Evolutionary conservation across 2,888 invertebrate genomes (phyloP).

Genomic region (Scaptomyza tumidula): DNA sequence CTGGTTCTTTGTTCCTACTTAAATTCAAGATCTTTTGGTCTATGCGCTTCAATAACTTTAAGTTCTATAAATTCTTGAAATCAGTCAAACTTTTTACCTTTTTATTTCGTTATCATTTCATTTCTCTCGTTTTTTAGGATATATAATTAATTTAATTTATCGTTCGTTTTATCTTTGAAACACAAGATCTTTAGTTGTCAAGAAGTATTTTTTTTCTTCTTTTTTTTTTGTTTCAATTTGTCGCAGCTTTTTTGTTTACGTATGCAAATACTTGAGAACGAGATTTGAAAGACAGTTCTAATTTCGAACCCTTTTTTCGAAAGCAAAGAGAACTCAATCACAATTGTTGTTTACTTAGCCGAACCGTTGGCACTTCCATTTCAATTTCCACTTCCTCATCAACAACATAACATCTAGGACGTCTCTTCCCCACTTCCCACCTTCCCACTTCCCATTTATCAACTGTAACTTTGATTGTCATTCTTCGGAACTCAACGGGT

Average conservation of each 20-base stretch:
- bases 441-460: slow-evolving; percentile 37
- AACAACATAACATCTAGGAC: not conserved
- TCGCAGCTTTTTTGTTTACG: slow-evolving; percentile 51
- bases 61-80: no score
- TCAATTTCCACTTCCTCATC: slow-evolving; percentile 22
- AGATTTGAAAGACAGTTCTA: slow-evolving; percentile 23
- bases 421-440: slow-evolving; percentile 11
- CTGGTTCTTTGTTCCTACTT: no score
- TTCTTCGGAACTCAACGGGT: slow-evolving; percentile 68
- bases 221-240: slow-evolving; percentile 40
- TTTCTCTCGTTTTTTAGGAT: not conserved
- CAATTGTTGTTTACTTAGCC: slow-evolving; percentile 72
- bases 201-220: slow-evolving; percentile 12
- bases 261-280: slow-evolving; percentile 50
- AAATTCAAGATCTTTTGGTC: no score
- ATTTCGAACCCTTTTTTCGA: slow-evolving; percentile 20
- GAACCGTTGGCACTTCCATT: slow-evolving; percentile 56
- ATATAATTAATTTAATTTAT: not conserved
- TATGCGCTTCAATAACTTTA: not conserved
- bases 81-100: not conserved
- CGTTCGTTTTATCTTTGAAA: not conserved
- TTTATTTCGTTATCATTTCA: not conserved
- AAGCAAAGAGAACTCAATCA: slow-evolving; percentile 30
- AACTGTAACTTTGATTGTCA: slow-evolving; percentile 70
- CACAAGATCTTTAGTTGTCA: slow-evolving; percentile 1